A percentile compares a stretch with the other conserved stretches of the same genome.
These are phyloP conservation scores for Platyscapa corneri DNA, from an alignment of 1,140 invertebrate genomes.

Conservation along the genomic window DNA sequence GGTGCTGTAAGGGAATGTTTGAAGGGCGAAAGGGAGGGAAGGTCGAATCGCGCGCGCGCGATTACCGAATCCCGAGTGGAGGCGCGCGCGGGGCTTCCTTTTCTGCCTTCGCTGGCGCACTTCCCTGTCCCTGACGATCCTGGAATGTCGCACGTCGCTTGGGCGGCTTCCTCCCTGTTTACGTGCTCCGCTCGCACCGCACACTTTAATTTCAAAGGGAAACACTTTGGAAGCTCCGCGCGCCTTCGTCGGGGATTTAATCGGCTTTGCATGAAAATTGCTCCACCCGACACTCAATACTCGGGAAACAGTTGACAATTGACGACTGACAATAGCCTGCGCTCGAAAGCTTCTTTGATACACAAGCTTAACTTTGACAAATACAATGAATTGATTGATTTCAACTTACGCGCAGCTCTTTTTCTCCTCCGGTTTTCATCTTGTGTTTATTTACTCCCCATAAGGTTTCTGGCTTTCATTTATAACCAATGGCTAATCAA, in stretches of 20 bases:
- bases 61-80: not conserved
- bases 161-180: slow-evolving; percentile 20
- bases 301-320: not conserved
- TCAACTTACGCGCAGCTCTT: not conserved
- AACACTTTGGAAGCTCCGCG: not conserved
- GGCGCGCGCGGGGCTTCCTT: not conserved
- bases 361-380: not conserved
- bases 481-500: not conserved
- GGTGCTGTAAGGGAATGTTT: not conserved
- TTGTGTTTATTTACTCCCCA: not conserved
- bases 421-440: not conserved
- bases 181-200: not conserved
- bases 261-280: slow-evolving; percentile 18
- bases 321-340: too few species aligned
- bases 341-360: not conserved
- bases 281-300: not conserved
- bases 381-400: not conserved
- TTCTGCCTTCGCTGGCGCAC: not conserved
- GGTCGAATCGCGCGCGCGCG: not conserved
- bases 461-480: not conserved
- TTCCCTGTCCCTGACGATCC: not conserved
- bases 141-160: not conserved
- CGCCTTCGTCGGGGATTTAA: not conserved
- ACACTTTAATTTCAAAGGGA: slow-evolving; percentile 25
- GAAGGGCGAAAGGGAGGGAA: not conserved